Conservation (phyloP, 2,797 vertebrate genomes). For the Erethizon dorsatum region DNA sequence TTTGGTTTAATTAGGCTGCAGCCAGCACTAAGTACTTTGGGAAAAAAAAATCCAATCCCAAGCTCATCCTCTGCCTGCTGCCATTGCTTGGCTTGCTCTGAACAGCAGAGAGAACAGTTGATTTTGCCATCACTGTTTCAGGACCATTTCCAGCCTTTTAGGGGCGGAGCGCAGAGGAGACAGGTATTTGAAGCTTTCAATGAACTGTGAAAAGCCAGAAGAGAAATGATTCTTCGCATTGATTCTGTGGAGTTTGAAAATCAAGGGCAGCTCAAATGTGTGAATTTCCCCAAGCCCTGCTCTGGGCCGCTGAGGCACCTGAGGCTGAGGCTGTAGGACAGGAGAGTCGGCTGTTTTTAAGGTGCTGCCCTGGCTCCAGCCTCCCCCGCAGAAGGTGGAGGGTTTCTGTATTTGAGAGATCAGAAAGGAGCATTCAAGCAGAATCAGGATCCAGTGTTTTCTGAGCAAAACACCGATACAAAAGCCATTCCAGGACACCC, state of each 20-base stretch:
- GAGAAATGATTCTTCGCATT: background rate
- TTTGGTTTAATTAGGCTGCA: background rate
- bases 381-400: background rate
- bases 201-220: background rate
- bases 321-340: background rate
- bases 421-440: background rate
- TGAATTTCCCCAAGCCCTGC: background rate
- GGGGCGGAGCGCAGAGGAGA: background rate
- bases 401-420: background rate
- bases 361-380: background rate
- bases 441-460: background rate
- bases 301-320: background rate
- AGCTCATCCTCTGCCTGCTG: background rate
- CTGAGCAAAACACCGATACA: background rate
- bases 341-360: background rate
- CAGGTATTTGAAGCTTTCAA: background rate
- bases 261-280: background rate
- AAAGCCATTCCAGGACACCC: background rate
- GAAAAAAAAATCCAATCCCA: background rate
- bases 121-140: background rate
- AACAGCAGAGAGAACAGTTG: background rate
- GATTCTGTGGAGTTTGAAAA: constrained; percentile 22
- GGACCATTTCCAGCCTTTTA: background rate
- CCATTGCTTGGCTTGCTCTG: background rate
- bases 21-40: background rate